phyloP scores from a whole-genome alignment of 2,888 invertebrate genomes.

The Troides aeacus region DNA sequence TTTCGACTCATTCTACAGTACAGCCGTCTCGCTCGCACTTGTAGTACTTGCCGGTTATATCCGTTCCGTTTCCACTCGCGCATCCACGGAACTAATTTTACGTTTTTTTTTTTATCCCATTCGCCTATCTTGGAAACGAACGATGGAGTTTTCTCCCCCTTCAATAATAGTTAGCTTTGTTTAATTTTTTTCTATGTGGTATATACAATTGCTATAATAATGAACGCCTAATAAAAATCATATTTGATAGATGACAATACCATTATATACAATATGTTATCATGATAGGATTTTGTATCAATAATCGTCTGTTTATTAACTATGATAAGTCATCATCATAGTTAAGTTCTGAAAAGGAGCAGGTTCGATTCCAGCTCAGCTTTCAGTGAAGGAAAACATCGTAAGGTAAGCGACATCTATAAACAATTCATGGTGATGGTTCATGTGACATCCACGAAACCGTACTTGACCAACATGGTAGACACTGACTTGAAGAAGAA shows the following conservation, averaged over 20 bases:
- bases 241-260: background rate
- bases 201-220: slow-evolving; percentile 23
- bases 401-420: too few species aligned
- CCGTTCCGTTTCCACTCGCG: slow-evolving; percentile 54
- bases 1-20: slow-evolving; percentile 57
- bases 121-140: slow-evolving; percentile 62
- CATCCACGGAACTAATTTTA: slow-evolving; percentile 70
- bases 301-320: too few species aligned
- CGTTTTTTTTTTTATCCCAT: slow-evolving; percentile 53
- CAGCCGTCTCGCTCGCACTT: slow-evolving; percentile 51
- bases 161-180: slow-evolving; percentile 39
- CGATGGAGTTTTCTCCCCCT: slow-evolving; percentile 38
- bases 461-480: too few species aligned
- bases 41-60: slow-evolving; percentile 19
- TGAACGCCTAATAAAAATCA: background rate
- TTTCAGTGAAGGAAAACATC: too few species aligned
- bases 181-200: slow-evolving; percentile 45
- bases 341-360: too few species aligned
- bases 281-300: too few species aligned
- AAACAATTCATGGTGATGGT: too few species aligned
- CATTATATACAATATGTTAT: background rate
- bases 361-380: too few species aligned
- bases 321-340: too few species aligned
- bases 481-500: too few species aligned
- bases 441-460: too few species aligned